phyloP scores from a whole-genome alignment of 2,888 invertebrate genomes.

The Himalopsyche kuldschensis region DNA sequence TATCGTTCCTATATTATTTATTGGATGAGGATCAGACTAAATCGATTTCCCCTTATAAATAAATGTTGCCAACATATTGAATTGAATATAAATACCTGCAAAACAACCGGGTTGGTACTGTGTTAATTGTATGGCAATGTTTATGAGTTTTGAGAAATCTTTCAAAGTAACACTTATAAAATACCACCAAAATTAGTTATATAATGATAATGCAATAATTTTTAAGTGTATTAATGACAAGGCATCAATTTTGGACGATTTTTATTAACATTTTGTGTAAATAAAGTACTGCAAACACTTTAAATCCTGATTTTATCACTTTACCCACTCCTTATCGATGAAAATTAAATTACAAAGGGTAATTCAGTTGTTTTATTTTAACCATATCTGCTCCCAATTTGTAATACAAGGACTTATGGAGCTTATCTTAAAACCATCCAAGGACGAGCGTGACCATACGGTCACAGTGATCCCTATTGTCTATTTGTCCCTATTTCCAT shows the following conservation, averaged over 20 bases:
- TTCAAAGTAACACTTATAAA: not conserved
- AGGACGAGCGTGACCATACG: too few species aligned
- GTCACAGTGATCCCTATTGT: too few species aligned
- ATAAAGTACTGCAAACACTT: not conserved
- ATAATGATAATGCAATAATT: not conserved
- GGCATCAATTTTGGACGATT: not conserved
- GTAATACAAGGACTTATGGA: too few species aligned
- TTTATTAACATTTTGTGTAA: not conserved
- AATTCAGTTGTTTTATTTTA: too few species aligned
- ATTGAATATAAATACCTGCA: not conserved
- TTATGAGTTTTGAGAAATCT: not conserved
- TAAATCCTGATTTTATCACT: not conserved
- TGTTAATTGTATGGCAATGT: not conserved
- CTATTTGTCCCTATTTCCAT: too few species aligned
- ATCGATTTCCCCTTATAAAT: not conserved
- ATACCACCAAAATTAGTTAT: not conserved
- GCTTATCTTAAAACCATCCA: too few species aligned
- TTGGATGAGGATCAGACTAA: not conserved
- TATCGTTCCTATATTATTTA: not conserved
- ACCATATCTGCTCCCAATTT: too few species aligned
- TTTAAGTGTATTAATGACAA: not conserved
- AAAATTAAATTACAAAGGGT: not conserved
- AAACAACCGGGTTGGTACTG: not conserved
- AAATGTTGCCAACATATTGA: not conserved
- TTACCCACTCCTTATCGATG: not conserved